phyloP scores from a whole-genome alignment of 2,113 vertebrate genomes.

The Takifugu flavidus region DNA sequence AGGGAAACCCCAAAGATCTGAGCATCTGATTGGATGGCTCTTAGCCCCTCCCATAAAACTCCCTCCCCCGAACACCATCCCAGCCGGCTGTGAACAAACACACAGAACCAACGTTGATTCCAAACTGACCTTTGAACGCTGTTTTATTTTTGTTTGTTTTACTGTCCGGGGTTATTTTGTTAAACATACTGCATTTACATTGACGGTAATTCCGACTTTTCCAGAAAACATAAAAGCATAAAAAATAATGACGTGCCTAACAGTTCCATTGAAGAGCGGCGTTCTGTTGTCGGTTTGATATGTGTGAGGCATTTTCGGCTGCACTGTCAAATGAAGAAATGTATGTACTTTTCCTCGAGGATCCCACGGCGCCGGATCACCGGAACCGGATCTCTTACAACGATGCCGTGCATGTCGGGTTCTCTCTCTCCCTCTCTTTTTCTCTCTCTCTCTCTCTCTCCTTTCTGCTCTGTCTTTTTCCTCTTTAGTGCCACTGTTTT shows the following conservation, averaged over 20 bases:
- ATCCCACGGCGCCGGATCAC: slow-evolving; percentile 55
- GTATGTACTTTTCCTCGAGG: slow-evolving; percentile 69
- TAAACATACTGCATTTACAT: slow-evolving; percentile 70
- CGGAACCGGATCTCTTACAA: slow-evolving; percentile 64
- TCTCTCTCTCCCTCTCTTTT: slow-evolving; percentile 31
- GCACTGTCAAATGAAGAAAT: slow-evolving; percentile 62
- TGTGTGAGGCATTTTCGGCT: slow-evolving; percentile 65
- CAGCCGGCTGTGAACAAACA: slow-evolving; percentile 28
- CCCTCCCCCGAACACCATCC: slow-evolving; percentile 41
- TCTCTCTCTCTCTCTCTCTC: slow-evolving; percentile 14
- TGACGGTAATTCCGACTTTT: slow-evolving; percentile 70
- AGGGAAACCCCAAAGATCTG: slow-evolving; percentile 93
- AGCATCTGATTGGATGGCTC: slow-evolving; percentile 84
- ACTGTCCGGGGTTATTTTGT: slow-evolving; percentile 50
- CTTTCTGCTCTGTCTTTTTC: slow-evolving; percentile 22
- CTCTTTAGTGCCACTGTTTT: slow-evolving; percentile 77
- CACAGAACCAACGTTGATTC: slow-evolving; percentile 61
- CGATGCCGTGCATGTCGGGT: slow-evolving; percentile 79
- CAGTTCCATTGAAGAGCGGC: slow-evolving; percentile 72
- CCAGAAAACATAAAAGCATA: slow-evolving; percentile 74
- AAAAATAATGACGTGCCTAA: slow-evolving; percentile 83
- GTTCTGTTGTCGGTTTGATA: slow-evolving; percentile 59
- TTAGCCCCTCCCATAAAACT: slow-evolving; percentile 33
- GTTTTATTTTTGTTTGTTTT: slow-evolving; percentile 48
- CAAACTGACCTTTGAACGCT: slow-evolving; percentile 65